A percentile compares a stretch with the other conserved stretches of the same genome.
phyloP scores from a whole-genome alignment of 2,888 invertebrate genomes.

The Sphaerophoria rueppellii region DNA sequence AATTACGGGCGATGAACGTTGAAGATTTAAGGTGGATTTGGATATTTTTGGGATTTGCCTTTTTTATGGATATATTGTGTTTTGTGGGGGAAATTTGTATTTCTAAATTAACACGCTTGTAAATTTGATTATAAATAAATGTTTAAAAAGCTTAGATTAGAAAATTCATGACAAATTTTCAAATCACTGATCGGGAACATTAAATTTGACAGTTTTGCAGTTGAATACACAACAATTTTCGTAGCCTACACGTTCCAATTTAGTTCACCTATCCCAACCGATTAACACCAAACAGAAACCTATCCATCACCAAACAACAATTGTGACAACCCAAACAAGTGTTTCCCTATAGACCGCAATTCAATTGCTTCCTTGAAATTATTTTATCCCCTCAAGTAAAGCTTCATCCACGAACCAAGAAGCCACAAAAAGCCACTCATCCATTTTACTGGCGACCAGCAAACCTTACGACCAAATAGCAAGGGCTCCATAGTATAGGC shows the following conservation, averaged over 20 bases:
- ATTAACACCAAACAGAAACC: no score
- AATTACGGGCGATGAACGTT: neutral
- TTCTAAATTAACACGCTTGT: neutral
- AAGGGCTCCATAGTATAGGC: neutral
- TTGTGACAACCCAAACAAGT: slow-evolving; percentile 39
- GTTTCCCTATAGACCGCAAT: slow-evolving; percentile 46
- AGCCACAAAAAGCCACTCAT: slow-evolving; percentile 10
- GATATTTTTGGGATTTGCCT: neutral
- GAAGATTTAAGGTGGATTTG: neutral
- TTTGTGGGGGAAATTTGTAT: neutral
- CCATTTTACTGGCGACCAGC: neutral
- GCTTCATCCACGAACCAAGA: slow-evolving; percentile 12
- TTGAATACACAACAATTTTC: no score
- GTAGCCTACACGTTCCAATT: no score
- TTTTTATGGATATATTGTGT: neutral
- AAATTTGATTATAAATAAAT: neutral
- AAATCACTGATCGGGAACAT: no score
- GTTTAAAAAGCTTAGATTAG: no score
- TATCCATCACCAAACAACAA: slow-evolving; percentile 15
- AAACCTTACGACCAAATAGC: neutral
- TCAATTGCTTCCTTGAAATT: slow-evolving; percentile 50
- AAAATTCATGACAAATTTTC: no score
- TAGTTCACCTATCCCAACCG: no score
- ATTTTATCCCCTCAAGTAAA: slow-evolving; percentile 37
- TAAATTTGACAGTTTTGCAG: no score